These are phyloP conservation scores for Plagiodera versicolora DNA, from an alignment of 2,888 invertebrate genomes.

Conservation along the genomic window DNA sequence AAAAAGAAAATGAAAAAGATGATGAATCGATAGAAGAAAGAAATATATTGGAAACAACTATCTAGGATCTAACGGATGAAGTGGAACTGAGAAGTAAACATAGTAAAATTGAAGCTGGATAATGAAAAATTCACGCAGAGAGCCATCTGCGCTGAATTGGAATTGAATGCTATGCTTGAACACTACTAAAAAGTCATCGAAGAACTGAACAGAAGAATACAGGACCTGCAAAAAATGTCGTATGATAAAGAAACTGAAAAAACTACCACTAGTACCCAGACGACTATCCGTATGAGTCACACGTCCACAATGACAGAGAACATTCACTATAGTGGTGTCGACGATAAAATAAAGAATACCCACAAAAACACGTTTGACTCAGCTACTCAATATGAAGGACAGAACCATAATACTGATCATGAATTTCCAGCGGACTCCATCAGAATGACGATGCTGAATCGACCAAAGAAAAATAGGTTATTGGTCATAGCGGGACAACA, in stretches of 20 bases:
- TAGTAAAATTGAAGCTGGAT: background rate
- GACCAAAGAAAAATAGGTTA: too few relatives aligned
- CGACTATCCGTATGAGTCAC: background rate
- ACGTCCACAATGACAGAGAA: background rate
- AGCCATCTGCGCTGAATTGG: background rate
- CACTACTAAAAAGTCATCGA: constrained; percentile 4
- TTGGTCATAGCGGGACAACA: too few relatives aligned
- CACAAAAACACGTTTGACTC: background rate
- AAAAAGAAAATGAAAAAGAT: background rate
- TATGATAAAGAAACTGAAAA: constrained; percentile 3
- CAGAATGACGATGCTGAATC: too few relatives aligned
- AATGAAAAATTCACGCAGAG: constrained; percentile 6
- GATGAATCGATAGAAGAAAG: constrained; percentile 1
- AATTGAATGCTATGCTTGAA: background rate
- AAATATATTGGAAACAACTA: constrained; percentile 1
- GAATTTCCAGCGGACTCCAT: too few relatives aligned
- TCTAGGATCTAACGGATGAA: constrained; percentile 5
- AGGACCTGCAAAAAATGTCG: background rate
- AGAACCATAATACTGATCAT: too few relatives aligned
- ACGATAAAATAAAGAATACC: background rate
- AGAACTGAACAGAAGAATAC: background rate
- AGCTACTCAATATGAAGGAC: too few relatives aligned
- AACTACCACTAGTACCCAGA: constrained; percentile 2
- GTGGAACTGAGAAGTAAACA: constrained; percentile 10
- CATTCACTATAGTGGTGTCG: background rate